A percentile compares a stretch with the other conserved stretches of the same genome.
Conservation (phyloP, 2,888 invertebrate species). For the Mycalesis mineus region DNA sequence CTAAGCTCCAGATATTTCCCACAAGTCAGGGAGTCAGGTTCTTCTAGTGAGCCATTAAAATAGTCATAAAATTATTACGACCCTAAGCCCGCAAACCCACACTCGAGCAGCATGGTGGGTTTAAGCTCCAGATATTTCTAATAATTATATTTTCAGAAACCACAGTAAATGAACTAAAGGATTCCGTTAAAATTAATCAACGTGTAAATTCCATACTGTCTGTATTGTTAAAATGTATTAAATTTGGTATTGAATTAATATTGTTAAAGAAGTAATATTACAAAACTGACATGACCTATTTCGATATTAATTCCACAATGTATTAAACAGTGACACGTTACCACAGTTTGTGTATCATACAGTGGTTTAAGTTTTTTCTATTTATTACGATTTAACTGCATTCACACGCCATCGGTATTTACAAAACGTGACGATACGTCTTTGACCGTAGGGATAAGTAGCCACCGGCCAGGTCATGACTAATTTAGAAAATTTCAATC, state of each 20-base stretch:
- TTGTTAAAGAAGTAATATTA: not conserved
- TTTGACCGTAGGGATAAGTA: too few relatives aligned
- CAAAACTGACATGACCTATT: not conserved
- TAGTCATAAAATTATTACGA: too few relatives aligned
- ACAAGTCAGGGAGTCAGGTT: too few relatives aligned
- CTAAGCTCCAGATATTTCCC: too few relatives aligned
- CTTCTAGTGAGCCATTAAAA: too few relatives aligned
- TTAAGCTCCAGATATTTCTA: too few relatives aligned
- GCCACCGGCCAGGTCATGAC: too few relatives aligned
- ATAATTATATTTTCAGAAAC: too few relatives aligned
- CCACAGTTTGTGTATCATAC: not conserved
- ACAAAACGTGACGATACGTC: too few relatives aligned
- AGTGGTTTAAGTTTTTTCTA: not conserved
- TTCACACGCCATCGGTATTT: not conserved
- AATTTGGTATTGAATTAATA: not conserved
- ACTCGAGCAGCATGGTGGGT: too few relatives aligned
- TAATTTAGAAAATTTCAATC: too few relatives aligned
- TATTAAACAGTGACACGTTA: slow-evolving; percentile 9
- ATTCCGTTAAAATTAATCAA: not conserved
- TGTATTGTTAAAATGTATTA: not conserved
- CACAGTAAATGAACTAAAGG: not conserved
- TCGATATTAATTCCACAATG: slow-evolving; percentile 1
- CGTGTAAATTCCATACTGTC: not conserved
- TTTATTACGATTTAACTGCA: not conserved
- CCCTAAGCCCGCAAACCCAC: too few relatives aligned